Evolutionary conservation across 2,113 vertebrate species (phyloP).

Genomic region (Gallinago jamesoni): DNA sequence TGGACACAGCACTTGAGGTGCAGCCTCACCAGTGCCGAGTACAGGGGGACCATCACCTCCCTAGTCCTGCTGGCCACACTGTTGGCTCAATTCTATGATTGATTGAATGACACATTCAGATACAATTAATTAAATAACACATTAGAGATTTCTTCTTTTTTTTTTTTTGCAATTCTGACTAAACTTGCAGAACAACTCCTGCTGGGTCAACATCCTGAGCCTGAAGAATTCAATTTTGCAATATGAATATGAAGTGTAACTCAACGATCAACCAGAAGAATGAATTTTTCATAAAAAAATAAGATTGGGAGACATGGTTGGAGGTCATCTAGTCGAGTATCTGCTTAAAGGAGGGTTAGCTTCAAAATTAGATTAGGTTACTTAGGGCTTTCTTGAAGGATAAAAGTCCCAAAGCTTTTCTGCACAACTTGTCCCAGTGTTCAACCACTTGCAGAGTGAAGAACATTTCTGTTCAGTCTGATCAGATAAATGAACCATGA

Average conservation of each 20-base stretch:
- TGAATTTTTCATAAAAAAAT: not conserved
- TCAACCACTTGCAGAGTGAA: not conserved
- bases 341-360: not conserved
- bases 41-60: not conserved
- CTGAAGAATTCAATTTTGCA: not conserved
- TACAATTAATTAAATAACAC: not conserved
- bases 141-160: not conserved
- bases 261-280: not conserved
- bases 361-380: not conserved
- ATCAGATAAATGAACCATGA: not conserved
- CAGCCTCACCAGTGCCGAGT: not conserved
- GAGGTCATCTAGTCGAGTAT: not conserved
- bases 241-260: not conserved
- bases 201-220: not conserved
- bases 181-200: not conserved
- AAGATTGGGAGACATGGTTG: not conserved
- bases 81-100: not conserved
- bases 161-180: not conserved
- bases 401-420: not conserved
- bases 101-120: fast-evolving
- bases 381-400: not conserved
- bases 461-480: not conserved
- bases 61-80: not conserved
- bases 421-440: not conserved
- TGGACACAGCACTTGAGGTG: not conserved